Evolutionary conservation across 2,888 invertebrate genomes (phyloP).

Genomic region (Xestoiulus laeticollis): DNA sequence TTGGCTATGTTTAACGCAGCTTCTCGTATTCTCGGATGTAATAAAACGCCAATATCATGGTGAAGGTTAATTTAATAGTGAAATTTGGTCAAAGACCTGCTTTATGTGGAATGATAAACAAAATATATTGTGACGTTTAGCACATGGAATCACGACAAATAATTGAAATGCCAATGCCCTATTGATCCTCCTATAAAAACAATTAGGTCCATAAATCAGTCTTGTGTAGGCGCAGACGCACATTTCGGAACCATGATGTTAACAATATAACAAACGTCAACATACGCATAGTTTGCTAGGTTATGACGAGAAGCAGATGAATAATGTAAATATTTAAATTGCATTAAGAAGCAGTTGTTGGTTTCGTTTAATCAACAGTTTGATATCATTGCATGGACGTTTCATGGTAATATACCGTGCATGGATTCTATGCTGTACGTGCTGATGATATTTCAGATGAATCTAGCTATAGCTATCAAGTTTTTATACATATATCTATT

Average conservation of each 20-base stretch:
- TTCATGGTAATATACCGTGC: not conserved
- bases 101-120: conserved; percentile 1
- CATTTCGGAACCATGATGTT: not conserved
- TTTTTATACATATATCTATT: not conserved
- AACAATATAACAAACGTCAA: not conserved
- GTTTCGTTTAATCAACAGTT: not conserved
- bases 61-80: conserved; percentile 1
- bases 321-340: not conserved
- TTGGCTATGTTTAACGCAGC: not conserved
- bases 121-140: conserved; percentile 1
- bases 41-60: not conserved
- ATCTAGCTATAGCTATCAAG: not conserved
- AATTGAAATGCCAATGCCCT: conserved; percentile 12
- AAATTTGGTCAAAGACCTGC: not conserved
- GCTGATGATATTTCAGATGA: not conserved
- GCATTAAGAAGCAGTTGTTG: not conserved
- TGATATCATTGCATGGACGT: not conserved
- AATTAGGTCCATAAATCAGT: not conserved
- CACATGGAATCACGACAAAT: conserved; percentile 4
- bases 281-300: too few species aligned
- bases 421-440: too few species aligned
- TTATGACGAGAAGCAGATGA: not conserved
- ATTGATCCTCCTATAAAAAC: not conserved
- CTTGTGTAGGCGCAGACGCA: not conserved
- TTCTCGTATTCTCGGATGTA: not conserved